Conservation (phyloP, 2,888 invertebrate genomes). For the Hemistola chrysoprasaria region DNA sequence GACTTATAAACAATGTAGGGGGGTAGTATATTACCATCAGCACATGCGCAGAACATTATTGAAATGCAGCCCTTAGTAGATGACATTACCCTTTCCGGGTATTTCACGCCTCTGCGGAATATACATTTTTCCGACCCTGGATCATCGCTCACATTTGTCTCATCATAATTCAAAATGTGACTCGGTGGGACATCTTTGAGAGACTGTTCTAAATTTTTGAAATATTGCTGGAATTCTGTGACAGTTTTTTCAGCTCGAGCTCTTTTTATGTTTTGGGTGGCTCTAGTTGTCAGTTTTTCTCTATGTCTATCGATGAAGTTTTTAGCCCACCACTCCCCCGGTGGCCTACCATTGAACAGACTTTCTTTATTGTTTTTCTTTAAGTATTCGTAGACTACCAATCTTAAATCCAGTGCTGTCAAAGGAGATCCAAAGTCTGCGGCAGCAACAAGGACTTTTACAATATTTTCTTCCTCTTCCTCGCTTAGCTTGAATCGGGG, state of each 20-base stretch:
- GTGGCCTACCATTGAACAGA: constrained; percentile 12
- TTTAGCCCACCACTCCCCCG: constrained; percentile 12
- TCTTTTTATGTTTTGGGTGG: constrained; percentile 1
- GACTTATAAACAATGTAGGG: constrained; percentile 28
- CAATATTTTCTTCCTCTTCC: constrained; percentile 14
- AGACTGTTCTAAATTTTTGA: constrained; percentile 17
- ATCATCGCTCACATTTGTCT: constrained; percentile 26
- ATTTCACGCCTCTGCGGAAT: constrained; percentile 22
- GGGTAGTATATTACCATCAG: constrained; percentile 24
- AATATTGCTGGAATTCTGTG: constrained; percentile 15
- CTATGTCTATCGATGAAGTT: constrained; percentile 14
- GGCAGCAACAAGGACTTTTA: constrained; percentile 20
- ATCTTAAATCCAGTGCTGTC: constrained; percentile 13
- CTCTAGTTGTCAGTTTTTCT: constrained; percentile 2
- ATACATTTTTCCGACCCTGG: constrained; percentile 25
- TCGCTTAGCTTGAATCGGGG: constrained; percentile 3
- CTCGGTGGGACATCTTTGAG: constrained; percentile 13
- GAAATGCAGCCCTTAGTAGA: constrained; percentile 25
- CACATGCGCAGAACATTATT: constrained; percentile 26
- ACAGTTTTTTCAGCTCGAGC: not conserved
- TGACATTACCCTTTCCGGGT: constrained; percentile 28
- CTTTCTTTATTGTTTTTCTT: constrained; percentile 14
- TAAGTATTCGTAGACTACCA: constrained; percentile 14
- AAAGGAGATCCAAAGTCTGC: constrained; percentile 21
- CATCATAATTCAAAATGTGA: constrained; percentile 25